Evolutionary conservation across 2,797 vertebrate species (phyloP), one percentile per base, ranked within the genome.

Genomic region (Darevskia mixta): DNA sequence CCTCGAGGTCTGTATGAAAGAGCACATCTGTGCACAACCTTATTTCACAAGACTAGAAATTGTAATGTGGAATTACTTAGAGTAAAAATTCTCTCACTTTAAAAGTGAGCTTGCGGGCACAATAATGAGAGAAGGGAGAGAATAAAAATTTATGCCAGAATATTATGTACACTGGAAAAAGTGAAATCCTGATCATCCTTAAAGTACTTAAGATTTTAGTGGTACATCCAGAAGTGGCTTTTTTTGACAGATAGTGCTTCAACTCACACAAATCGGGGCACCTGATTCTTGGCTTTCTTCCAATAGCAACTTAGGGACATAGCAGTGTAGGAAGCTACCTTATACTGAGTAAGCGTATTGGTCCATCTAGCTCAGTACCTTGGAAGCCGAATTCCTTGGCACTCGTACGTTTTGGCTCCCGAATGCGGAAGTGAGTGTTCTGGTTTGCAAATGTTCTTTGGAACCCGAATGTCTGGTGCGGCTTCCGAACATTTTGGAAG

Each of bases 1-100:
- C 98, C 98, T 25, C 97, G 97, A 97, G 98, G 98, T 98, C 88
- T 92, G 97, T 96, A 80, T 88, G 5, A 86, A 71, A 61, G 0
- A 73, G 5, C 1, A 7, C 5, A 58, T 82, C n/a, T 92, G 38
- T 88, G 88, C 79, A 75, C 27, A 80, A 55, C 49, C 80, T 25
- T 67, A 49, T 87, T 87, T 43, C 41, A 45, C 8, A 23, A 27
- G 29, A 20, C 17, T 79, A 38, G 8, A 25, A 72, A 32, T 25
- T 84, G 13, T 43, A 80, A 45, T 61, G 29, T 72, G 15, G 71
- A 49, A 80, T 49, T 72, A 49, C 29, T 83, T 72, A 8, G 15
- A 3, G 29, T 81, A 55, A 8, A 78, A 13, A 25, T 11, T 25
- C 32, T 35, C 27, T 72, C 5, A 43, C 43, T 82, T 38, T 49